Conservation (phyloP, 2,888 invertebrate species). For the Nineta flava region DNA sequence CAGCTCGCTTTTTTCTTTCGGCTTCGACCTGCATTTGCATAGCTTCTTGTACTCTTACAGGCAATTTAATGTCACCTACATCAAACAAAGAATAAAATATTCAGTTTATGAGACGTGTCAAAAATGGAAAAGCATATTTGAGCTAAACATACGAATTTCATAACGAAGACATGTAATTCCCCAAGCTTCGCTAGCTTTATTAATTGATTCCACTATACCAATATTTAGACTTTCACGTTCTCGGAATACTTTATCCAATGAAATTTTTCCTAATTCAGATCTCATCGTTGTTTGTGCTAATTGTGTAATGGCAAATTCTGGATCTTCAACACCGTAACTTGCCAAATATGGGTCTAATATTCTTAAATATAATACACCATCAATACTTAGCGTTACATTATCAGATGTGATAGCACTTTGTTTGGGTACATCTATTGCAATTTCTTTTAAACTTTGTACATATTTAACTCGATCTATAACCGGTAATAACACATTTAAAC, state of each 20-base stretch:
- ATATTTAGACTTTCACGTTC: slow-evolving; percentile 93
- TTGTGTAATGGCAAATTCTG: slow-evolving; percentile 98
- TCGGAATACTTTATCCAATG: slow-evolving; percentile 88
- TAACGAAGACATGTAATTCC: slow-evolving; percentile 92
- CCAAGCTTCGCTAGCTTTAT: slow-evolving; percentile 97
- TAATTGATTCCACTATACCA: slow-evolving; percentile 88
- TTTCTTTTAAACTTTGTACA: slow-evolving; percentile 97
- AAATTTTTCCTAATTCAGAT: slow-evolving; percentile 95
- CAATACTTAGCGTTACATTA: slow-evolving; percentile 91
- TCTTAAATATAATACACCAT: slow-evolving; percentile 90
- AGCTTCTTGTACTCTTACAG: slow-evolving; percentile 86
- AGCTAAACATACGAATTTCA: slow-evolving; percentile 60
- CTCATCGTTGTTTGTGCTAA: slow-evolving; percentile 99
- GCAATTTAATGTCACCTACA: slow-evolving; percentile 75
- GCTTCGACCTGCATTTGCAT: slow-evolving; percentile 99
- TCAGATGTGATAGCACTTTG: slow-evolving; percentile 97
- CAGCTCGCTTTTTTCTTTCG: slow-evolving; percentile 89
- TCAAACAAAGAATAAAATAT: slow-evolving; percentile 10
- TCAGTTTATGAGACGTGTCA: background rate
- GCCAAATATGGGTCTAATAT: slow-evolving; percentile 87
- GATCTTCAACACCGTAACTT: slow-evolving; percentile 97
- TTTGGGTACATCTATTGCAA: slow-evolving; percentile 97
- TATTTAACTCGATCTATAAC: slow-evolving; percentile 87
- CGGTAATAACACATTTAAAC: slow-evolving; percentile 83
- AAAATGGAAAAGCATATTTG: background rate